Evolutionary conservation across 2,888 invertebrate genomes (phyloP), one percentile per base, ranked within the genome.

Genomic region (Perithous albicinctus): DNA sequence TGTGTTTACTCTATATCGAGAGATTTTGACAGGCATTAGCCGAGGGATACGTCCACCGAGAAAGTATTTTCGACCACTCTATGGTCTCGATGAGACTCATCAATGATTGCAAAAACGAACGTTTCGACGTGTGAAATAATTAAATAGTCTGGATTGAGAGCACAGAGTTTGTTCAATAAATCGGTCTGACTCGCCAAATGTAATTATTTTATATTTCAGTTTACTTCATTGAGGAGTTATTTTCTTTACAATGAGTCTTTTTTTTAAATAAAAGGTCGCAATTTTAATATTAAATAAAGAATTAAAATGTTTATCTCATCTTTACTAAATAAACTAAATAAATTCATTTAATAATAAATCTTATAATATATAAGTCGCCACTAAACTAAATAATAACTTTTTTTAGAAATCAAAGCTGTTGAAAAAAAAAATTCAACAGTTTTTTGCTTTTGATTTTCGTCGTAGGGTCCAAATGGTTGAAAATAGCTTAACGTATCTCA

Each of bases 1-100:
- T 56, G 54, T 56, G 41, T 41, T 70, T 56, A 38, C 69, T 70
- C 38, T 26, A 70, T 26, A 70, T 56, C 41, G 69, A 56, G 18
- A 23, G n/a, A 56, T 70, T 54, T 56, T 70, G 69, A 70, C 41
- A 18, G 54, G 54, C 12, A 56, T 26, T 26, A 54, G 23, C 54
- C 38, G 23, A 15, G n/a, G 51, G 26, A 56, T 32, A 32, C 32
- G 56, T 29, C 12, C 32, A n/a, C 6, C 56, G 35, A 15, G 59
- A 59, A 59, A 59, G 35, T 18, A 59, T 59, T 59, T 59, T 35
- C 59, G 15, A 59, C 18, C 32, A 10, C 2, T 7, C n/a, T 10
- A n/a, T n/a, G 15, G 59, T 18, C 5, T 35, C 32, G 59, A 59
- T 59, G 59, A n/a, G n/a, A 59, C 18, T 32, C 32, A 18, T 32